A percentile compares a stretch with the other conserved stretches of the same genome.
These are phyloP conservation scores for Catalaphyllia jardinei DNA, from an alignment of 64 coral and sea anemone species.

Conservation along the genomic window DNA sequence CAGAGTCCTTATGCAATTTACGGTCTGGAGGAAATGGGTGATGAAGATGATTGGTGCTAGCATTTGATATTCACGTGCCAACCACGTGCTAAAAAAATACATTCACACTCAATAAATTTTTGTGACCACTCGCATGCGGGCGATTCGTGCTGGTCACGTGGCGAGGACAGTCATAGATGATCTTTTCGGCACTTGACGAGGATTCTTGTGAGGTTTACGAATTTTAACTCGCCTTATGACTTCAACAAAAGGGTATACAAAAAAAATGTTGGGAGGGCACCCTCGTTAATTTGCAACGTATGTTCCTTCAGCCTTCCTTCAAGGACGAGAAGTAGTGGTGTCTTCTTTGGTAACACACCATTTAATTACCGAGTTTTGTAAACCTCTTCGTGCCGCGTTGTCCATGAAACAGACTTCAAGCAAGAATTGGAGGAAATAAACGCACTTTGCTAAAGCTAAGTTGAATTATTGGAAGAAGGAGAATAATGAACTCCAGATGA, in stretches of 20 bases:
- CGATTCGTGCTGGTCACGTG: not conserved
- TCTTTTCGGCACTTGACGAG: not conserved
- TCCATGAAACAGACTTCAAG: not conserved
- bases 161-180: not conserved
- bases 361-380: conserved; percentile 29
- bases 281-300: not conserved
- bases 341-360: conserved; percentile 6
- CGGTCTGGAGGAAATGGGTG: conserved; percentile 89
- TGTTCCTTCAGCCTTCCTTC: not conserved
- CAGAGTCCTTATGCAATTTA: conserved; percentile 99
- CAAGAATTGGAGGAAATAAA: not conserved
- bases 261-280: not conserved
- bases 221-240: not conserved
- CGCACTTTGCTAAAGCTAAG: conserved; percentile 8
- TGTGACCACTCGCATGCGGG: conserved; percentile 2
- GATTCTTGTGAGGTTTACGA: not conserved
- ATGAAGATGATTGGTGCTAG: conserved; percentile 99
- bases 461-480: not conserved
- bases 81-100: conserved; percentile 13
- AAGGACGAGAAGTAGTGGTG: conserved; percentile 8
- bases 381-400: not conserved
- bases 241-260: not conserved
- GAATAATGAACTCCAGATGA: not conserved
- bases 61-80: conserved; percentile 6
- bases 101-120: not conserved